phyloP scores from a whole-genome alignment of 2,113 vertebrate genomes.

The Microtus oregoni region DNA sequence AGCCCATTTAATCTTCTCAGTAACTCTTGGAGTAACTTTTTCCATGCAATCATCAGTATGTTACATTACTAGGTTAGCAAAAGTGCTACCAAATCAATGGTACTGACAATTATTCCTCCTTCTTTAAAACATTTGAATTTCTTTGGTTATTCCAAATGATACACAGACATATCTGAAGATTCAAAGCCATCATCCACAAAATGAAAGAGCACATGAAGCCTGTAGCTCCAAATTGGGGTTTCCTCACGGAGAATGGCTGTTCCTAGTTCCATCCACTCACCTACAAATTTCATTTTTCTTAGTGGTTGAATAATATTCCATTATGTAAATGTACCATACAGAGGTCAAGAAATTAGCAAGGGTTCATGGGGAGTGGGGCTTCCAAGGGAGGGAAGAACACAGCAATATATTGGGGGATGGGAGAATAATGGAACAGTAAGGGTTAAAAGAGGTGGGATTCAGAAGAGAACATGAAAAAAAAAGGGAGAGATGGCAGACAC shows the following conservation, averaged over 20 bases:
- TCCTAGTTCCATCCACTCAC: background rate
- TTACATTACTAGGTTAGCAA: background rate
- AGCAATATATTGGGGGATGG: background rate
- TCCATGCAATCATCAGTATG: background rate
- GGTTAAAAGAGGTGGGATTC: background rate
- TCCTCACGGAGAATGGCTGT: background rate
- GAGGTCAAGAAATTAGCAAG: background rate
- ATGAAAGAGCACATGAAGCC: background rate
- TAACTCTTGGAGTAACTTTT: background rate
- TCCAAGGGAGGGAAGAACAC: background rate
- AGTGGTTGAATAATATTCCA: background rate
- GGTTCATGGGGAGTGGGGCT: background rate
- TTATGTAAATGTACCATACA: background rate
- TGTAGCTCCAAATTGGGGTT: background rate
- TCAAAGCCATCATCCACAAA: background rate
- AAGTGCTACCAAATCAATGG: background rate
- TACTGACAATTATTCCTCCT: background rate
- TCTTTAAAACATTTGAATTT: conserved; percentile 24
- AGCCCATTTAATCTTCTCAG: background rate
- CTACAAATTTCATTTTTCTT: background rate
- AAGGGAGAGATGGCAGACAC: background rate
- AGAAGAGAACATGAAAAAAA: background rate
- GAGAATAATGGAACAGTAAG: background rate
- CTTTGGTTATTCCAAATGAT: background rate
- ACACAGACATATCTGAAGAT: background rate